Evolutionary conservation across 2,888 invertebrate genomes (phyloP).

Genomic region (Craniophora ligustri): DNA sequence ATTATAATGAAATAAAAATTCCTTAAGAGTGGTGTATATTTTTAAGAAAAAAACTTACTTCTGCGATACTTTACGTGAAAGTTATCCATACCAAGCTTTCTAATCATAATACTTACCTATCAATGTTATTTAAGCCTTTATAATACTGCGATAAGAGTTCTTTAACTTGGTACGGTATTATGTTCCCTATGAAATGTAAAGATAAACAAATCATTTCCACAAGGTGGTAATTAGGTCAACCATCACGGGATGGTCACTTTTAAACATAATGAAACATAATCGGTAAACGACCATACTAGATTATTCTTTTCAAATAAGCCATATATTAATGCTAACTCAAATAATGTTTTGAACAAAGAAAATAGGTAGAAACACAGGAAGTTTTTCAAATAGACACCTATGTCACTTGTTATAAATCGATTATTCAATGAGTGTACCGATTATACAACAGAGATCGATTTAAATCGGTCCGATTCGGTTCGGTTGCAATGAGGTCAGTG

Average conservation of each 20-base stretch:
- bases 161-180: too few species aligned
- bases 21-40: too few species aligned
- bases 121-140: too few species aligned
- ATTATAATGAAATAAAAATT: too few species aligned
- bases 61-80: too few species aligned
- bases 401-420: constrained; percentile 54
- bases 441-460: constrained; percentile 50
- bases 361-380: constrained; percentile 8
- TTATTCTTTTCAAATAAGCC: constrained; percentile 20
- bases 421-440: constrained; percentile 52
- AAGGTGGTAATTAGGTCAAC: constrained; percentile 1
- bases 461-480: constrained; percentile 42
- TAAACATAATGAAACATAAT: background rate
- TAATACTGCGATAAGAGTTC: too few species aligned
- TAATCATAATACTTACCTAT: too few species aligned
- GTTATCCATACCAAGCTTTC: too few species aligned
- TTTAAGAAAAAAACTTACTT: too few species aligned
- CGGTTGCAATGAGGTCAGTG: constrained; percentile 47
- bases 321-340: constrained; percentile 27
- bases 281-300: constrained; percentile 12
- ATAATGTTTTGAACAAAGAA: constrained; percentile 37
- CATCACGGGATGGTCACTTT: background rate
- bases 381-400: constrained; percentile 26
- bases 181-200: too few species aligned
- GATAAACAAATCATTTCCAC: too few species aligned